phyloP scores from a whole-genome alignment of 2,888 invertebrate genomes.

The Ophion ventricosus region DNA sequence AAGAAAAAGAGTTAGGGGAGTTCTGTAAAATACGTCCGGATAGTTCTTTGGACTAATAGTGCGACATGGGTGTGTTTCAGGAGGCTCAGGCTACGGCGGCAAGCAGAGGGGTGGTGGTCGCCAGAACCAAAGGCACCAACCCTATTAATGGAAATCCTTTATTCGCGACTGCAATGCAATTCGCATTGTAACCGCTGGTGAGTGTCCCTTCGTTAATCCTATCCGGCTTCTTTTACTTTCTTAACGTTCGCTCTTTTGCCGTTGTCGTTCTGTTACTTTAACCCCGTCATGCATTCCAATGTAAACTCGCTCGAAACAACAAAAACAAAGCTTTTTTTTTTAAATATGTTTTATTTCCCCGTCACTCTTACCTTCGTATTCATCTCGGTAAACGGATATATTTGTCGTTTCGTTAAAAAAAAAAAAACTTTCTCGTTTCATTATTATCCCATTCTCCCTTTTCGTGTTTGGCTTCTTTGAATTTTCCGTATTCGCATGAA shows the following conservation, averaged over 20 bases:
- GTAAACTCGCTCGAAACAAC: constrained; percentile 33
- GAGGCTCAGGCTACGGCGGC: constrained; percentile 90
- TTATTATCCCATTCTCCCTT: not conserved
- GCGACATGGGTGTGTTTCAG: constrained; percentile 82
- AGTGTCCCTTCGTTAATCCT: constrained; percentile 76
- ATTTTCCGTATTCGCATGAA: constrained; percentile 1
- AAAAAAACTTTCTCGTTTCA: not conserved
- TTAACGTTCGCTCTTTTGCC: constrained; percentile 58
- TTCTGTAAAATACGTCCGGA: constrained; percentile 67
- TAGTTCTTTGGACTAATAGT: constrained; percentile 76
- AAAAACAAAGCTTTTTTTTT: not conserved
- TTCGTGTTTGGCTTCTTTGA: constrained; percentile 27
- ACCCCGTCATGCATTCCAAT: constrained; percentile 29
- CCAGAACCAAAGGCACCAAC: constrained; percentile 93
- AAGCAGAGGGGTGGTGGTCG: constrained; percentile 90
- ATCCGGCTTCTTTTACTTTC: constrained; percentile 64
- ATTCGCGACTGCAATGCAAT: constrained; percentile 81
- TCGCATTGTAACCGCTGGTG: constrained; percentile 82
- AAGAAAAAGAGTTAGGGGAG: constrained; percentile 37
- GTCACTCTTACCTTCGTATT: constrained; percentile 10
- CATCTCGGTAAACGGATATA: constrained; percentile 11
- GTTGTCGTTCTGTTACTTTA: constrained; percentile 37
- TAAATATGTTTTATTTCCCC: not conserved
- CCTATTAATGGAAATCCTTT: constrained; percentile 87
- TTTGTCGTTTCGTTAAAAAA: not conserved